phyloP scores from a whole-genome alignment of 2,797 vertebrate genomes.

The Gymnodraco acuticeps region DNA sequence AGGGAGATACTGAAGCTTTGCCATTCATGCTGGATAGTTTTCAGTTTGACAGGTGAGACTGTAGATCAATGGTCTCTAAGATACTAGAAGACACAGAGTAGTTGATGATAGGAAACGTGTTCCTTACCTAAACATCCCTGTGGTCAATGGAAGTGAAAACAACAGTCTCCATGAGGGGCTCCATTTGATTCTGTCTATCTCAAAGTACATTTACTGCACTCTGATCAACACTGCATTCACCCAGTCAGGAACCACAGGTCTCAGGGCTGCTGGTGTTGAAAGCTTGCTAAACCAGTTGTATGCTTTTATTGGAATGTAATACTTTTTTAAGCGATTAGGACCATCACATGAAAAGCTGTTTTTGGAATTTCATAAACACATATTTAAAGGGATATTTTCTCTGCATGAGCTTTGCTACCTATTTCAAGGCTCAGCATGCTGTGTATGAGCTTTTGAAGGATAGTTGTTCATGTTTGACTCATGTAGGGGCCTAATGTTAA shows the following conservation, averaged over 20 bases:
- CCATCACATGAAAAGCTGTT: background rate
- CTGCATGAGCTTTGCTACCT: background rate
- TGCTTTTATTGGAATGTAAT: slow-evolving; percentile 31
- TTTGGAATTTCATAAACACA: background rate
- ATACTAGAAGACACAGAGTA: slow-evolving; percentile 11
- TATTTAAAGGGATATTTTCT: background rate
- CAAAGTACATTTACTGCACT: slow-evolving; percentile 29
- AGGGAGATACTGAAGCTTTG: background rate
- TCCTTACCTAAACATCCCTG: slow-evolving; percentile 35
- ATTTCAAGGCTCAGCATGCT: slow-evolving; percentile 10
- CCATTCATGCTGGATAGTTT: slow-evolving; percentile 23
- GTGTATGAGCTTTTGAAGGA: slow-evolving; percentile 8
- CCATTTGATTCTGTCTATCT: slow-evolving; percentile 38
- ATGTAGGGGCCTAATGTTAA: background rate
- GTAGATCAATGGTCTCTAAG: slow-evolving; percentile 27
- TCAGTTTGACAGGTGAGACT: slow-evolving; percentile 31
- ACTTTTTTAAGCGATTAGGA: background rate
- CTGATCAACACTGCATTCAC: slow-evolving; percentile 30
- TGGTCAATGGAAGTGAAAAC: slow-evolving; percentile 51
- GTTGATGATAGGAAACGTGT: slow-evolving; percentile 22
- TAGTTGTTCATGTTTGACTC: slow-evolving; percentile 9
- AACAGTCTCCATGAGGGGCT: slow-evolving; percentile 13
- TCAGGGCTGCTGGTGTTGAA: background rate
- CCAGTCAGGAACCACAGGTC: slow-evolving; percentile 10
- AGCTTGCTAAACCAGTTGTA: background rate